These are phyloP conservation scores for Ceuthmochares aereus DNA, from an alignment of 2,113 vertebrate species.

Conservation along the genomic window DNA sequence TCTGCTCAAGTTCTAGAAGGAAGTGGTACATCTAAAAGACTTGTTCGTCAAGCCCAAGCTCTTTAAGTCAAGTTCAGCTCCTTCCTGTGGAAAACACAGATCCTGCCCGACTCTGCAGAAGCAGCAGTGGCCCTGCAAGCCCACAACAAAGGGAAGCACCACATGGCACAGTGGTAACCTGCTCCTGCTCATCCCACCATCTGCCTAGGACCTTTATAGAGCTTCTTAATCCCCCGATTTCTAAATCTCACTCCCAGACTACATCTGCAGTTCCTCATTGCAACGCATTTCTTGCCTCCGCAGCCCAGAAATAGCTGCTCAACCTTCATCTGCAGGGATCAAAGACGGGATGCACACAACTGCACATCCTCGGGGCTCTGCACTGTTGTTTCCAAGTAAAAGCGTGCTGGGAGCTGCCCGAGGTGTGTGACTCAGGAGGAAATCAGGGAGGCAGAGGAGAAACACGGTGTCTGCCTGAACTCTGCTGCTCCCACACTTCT, in stretches of 20 bases:
- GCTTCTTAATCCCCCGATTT: not conserved
- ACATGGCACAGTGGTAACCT: not conserved
- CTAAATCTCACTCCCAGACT: not conserved
- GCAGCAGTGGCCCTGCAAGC: not conserved
- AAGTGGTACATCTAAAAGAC: not conserved
- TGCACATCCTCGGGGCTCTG: not conserved
- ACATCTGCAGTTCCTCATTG: not conserved
- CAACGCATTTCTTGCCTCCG: not conserved
- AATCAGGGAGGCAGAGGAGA: not conserved
- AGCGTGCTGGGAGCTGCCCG: not conserved
- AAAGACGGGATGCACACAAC: accelerated
- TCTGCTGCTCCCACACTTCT: not conserved
- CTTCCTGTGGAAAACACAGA: accelerated
- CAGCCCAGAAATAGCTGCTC: not conserved
- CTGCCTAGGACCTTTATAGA: not conserved
- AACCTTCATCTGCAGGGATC: not conserved
- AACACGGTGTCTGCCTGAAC: not conserved
- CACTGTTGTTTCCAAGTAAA: not conserved
- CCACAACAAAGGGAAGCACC: not conserved
- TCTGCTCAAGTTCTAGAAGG: not conserved
- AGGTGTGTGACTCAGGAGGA: not conserved
- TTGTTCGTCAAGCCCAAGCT: not conserved
- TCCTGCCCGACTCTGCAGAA: not conserved
- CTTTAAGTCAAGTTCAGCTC: not conserved
- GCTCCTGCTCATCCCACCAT: not conserved